Conservation (phyloP, 2,888 invertebrate species). For the Biston stratarius region DNA sequence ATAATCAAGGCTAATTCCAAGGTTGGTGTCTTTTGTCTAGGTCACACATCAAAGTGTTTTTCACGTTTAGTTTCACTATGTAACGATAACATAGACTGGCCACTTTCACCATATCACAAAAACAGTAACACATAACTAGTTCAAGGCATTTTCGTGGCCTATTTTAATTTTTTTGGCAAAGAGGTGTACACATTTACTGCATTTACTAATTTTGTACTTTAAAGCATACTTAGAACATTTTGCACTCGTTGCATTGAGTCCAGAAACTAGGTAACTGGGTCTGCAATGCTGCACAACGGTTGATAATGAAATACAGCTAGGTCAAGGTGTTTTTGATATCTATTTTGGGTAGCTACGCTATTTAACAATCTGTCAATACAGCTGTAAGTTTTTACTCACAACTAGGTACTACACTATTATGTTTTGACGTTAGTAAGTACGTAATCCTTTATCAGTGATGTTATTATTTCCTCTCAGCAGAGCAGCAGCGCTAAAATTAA, state of each 20-base stretch:
- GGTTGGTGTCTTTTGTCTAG: constrained; percentile 16
- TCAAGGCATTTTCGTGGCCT: constrained; percentile 20
- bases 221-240: constrained; percentile 4
- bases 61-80: too few relatives aligned
- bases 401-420: constrained; percentile 24
- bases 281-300: constrained; percentile 53
- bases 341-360: constrained; percentile 55
- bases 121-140: constrained; percentile 17
- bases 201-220: constrained; percentile 12
- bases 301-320: constrained; percentile 62
- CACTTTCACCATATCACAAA: constrained; percentile 18
- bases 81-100: constrained; percentile 21
- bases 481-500: constrained; percentile 37
- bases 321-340: constrained; percentile 67
- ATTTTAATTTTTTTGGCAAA: constrained; percentile 16
- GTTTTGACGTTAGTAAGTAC: constrained; percentile 44
- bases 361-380: constrained; percentile 10
- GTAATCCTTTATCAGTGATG: constrained; percentile 44
- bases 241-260: constrained; percentile 28
- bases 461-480: constrained; percentile 33
- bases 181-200: constrained; percentile 7
- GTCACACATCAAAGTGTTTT: constrained; percentile 14
- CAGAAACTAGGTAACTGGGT: constrained; percentile 55
- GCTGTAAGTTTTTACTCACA: constrained; percentile 21
- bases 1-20: constrained; percentile 20